Conservation (phyloP, 2,888 invertebrate species). For the Endomychus coccineus region DNA sequence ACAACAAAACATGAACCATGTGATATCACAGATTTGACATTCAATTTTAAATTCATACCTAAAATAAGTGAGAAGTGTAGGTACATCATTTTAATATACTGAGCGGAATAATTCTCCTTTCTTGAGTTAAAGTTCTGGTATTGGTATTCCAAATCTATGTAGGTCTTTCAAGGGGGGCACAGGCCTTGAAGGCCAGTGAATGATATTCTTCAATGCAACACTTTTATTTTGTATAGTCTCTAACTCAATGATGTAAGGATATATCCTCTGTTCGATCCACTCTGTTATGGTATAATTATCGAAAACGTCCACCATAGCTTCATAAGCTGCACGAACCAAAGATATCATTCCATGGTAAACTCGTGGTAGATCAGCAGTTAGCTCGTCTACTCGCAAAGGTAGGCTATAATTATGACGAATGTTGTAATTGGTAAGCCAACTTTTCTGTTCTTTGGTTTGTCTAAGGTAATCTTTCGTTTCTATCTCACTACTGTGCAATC, state of each 20-base stretch:
- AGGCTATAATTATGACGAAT: constrained; percentile 61
- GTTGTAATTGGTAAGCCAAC: constrained; percentile 68
- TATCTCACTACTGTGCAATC: constrained; percentile 41
- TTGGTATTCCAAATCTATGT: constrained; percentile 45
- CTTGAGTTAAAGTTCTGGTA: too few species aligned
- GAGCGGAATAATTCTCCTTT: too few species aligned
- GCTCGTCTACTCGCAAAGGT: constrained; percentile 56
- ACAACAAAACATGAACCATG: too few species aligned
- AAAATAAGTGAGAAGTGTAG: too few species aligned
- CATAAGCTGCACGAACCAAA: constrained; percentile 49
- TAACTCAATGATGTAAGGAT: constrained; percentile 48
- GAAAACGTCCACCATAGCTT: constrained; percentile 51
- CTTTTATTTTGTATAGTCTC: constrained; percentile 51
- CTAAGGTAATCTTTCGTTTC: constrained; percentile 43
- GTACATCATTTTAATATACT: too few species aligned
- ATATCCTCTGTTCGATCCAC: constrained; percentile 60
- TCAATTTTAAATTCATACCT: too few species aligned
- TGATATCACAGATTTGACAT: too few species aligned
- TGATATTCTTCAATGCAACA: constrained; percentile 45
- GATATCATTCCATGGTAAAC: constrained; percentile 52
- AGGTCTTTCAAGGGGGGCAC: constrained; percentile 47
- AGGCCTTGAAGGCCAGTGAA: constrained; percentile 55
- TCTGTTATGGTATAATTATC: constrained; percentile 55
- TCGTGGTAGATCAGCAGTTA: constrained; percentile 50
- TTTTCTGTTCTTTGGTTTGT: constrained; percentile 36